A percentile compares a stretch with the other conserved stretches of the same genome.
These are phyloP conservation scores for Agrochola circellaris DNA, from an alignment of 2,888 invertebrate genomes.

Conservation along the genomic window DNA sequence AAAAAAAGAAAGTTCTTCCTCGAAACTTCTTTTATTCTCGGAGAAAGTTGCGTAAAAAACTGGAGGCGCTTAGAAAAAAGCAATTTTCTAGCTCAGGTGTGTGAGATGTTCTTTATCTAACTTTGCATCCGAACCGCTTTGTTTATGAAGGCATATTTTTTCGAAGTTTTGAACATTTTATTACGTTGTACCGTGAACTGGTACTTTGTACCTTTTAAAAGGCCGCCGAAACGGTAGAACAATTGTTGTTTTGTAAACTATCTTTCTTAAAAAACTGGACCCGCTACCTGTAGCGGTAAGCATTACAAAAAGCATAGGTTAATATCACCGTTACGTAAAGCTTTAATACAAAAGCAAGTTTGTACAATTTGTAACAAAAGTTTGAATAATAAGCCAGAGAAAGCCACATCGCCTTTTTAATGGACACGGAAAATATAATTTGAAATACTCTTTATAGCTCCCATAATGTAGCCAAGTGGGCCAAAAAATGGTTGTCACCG, in stretches of 20 bases:
- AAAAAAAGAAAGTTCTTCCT: slow-evolving; percentile 87
- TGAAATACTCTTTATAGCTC: slow-evolving; percentile 89
- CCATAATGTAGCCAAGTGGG: slow-evolving; percentile 90
- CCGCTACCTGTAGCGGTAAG: slow-evolving; percentile 80
- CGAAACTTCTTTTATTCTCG: slow-evolving; percentile 89
- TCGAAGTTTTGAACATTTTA: slow-evolving; percentile 90
- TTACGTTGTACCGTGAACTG: slow-evolving; percentile 85
- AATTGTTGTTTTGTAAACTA: slow-evolving; percentile 85
- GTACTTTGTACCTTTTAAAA: slow-evolving; percentile 79
- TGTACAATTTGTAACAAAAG: slow-evolving; percentile 73
- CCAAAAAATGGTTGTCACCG: slow-evolving; percentile 91
- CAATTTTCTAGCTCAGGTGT: slow-evolving; percentile 91
- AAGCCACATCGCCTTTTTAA: slow-evolving; percentile 87
- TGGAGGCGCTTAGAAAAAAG: slow-evolving; percentile 90
- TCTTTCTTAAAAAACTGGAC: slow-evolving; percentile 74
- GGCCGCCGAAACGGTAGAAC: slow-evolving; percentile 79
- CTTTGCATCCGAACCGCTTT: slow-evolving; percentile 90
- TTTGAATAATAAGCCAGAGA: slow-evolving; percentile 80
- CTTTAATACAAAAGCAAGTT: slow-evolving; percentile 65
- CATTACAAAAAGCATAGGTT: slow-evolving; percentile 68
- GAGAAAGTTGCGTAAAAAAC: slow-evolving; percentile 90
- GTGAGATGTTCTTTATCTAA: slow-evolving; percentile 91
- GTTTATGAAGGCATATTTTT: slow-evolving; percentile 90
- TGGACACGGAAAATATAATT: slow-evolving; percentile 90
- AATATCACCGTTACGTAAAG: slow-evolving; percentile 62